phyloP scores from a whole-genome alignment of 2,888 invertebrate species.

The Heliconius aoede region DNA sequence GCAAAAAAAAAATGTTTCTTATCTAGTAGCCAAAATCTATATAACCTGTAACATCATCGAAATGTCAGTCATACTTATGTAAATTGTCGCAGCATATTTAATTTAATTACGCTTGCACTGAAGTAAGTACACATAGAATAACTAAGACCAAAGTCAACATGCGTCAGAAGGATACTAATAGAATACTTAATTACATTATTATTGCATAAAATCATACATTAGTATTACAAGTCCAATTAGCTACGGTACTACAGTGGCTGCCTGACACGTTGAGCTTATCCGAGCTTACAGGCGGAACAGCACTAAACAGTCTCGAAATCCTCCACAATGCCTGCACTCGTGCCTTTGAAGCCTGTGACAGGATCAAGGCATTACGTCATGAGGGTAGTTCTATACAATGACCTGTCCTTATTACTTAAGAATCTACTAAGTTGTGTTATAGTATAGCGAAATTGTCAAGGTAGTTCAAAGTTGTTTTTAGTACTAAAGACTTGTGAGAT shows the following conservation, averaged over 20 bases:
- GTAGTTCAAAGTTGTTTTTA: neutral
- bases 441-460: neutral
- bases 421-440: neutral
- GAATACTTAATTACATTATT: slow-evolving; percentile 30
- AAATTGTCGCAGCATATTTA: neutral
- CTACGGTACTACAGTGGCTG: slow-evolving; percentile 65
- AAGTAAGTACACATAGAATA: neutral
- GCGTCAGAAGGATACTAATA: slow-evolving; percentile 10
- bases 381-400: slow-evolving; percentile 43
- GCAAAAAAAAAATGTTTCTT: neutral
- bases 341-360: slow-evolving; percentile 78
- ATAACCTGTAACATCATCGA: neutral
- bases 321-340: slow-evolving; percentile 70
- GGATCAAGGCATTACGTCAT: slow-evolving; percentile 71
- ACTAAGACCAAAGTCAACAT: slow-evolving; percentile 4
- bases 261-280: slow-evolving; percentile 73
- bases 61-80: neutral
- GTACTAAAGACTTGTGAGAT: neutral
- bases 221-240: slow-evolving; percentile 68
- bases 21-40: neutral
- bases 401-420: slow-evolving; percentile 31
- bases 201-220: slow-evolving; percentile 46
- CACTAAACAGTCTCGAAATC: slow-evolving; percentile 69
- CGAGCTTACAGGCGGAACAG: slow-evolving; percentile 69
- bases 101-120: slow-evolving; percentile 48